Percentiles rank a stretch among this genome's conserved stretches.
Conservation (phyloP, 2,797 vertebrate genomes). For the Pygocentrus nattereri region DNA sequence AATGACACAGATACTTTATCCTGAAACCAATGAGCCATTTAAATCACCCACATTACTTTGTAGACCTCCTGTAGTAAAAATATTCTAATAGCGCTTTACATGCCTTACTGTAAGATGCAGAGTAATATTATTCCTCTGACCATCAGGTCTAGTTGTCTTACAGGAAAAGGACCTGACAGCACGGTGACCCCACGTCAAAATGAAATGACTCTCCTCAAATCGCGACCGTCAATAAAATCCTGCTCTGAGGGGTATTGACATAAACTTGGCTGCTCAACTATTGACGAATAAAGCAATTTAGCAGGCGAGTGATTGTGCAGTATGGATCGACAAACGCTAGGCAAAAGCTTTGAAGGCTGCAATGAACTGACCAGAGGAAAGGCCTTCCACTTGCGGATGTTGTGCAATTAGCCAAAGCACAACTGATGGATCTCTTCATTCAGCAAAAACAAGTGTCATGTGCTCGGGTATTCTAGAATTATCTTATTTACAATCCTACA, state of each 20-base stretch:
- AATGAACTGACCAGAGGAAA: constrained; percentile 56
- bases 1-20: too few relatives aligned
- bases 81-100: background rate
- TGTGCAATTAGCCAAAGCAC: background rate
- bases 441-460: too few relatives aligned
- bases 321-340: constrained; percentile 41
- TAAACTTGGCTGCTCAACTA: constrained; percentile 72
- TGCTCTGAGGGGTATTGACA: constrained; percentile 72
- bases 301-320: constrained; percentile 71
- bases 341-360: constrained; percentile 47
- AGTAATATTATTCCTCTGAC: background rate
- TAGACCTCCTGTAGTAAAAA: too few relatives aligned
- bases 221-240: constrained; percentile 60
- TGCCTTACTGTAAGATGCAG: background rate
- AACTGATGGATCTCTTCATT: background rate
- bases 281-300: constrained; percentile 73
- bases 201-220: constrained; percentile 63
- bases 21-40: too few relatives aligned
- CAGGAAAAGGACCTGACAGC: constrained; percentile 8
- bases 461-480: too few relatives aligned
- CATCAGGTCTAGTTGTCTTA: background rate
- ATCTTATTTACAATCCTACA: background rate
- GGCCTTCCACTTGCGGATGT: background rate
- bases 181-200: constrained; percentile 66
- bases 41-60: too few relatives aligned